Percentiles rank a stretch among this genome's conserved stretches.
Conservation (phyloP, 1,140 invertebrate species). For the Zelostemma sp. region DNA sequence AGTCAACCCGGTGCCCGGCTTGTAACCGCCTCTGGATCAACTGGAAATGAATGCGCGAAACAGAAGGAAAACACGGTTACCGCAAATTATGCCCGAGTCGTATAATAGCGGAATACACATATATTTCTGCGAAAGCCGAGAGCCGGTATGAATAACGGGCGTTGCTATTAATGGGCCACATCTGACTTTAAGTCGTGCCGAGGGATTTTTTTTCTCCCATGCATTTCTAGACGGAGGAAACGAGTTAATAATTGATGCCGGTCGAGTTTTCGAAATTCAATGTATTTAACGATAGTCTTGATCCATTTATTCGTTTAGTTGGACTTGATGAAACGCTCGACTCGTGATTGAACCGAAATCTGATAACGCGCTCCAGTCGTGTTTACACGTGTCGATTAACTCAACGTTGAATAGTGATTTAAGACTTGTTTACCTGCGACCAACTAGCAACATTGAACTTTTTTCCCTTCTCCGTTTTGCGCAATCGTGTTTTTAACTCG, state of each 20-base stretch:
- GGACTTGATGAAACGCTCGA: no score
- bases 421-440: no score
- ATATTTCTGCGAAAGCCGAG: background rate
- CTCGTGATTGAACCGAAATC: no score
- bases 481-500: no score
- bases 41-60: slow-evolving; percentile 13
- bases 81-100: slow-evolving; percentile 11
- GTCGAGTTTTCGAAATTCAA: background rate
- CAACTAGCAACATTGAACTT: no score
- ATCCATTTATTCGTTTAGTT: no score
- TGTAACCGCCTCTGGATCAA: background rate
- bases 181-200: background rate
- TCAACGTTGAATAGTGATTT: no score
- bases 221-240: background rate
- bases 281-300: background rate
- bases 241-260: background rate
- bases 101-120: slow-evolving; percentile 10
- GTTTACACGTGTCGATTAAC: no score
- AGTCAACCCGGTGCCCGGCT: slow-evolving; percentile 7
- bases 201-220: background rate
- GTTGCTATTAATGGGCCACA: background rate
- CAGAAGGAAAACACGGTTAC: slow-evolving; percentile 15
- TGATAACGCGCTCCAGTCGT: no score
- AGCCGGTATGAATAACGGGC: slow-evolving; percentile 6
- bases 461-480: no score